Base-by-base conservation (phyloP, 2,888 invertebrate species). In the Neuroscelio doddi region DNA sequence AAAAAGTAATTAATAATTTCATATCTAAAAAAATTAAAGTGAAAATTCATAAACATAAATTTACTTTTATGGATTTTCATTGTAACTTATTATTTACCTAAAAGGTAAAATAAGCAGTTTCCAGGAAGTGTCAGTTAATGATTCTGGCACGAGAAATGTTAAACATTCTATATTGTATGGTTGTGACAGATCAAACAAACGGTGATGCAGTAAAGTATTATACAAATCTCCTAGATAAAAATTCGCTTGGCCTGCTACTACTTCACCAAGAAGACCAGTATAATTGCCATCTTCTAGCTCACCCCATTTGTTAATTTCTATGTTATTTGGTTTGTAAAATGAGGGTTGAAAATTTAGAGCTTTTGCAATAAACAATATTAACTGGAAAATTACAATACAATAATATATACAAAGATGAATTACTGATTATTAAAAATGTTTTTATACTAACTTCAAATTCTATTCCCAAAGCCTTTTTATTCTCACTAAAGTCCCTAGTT, bases 151-250 rank as follows among this genome's bases (percentile, higher is more conserved):
- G 12, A 95, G 81, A 77, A 95, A 95, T 0, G 94, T 94, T 74
- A 94, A 87, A 76, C 94, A 95, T 78, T 94, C 92, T 0, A 92
- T 89, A n/a, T 90, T 92, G 67, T 94, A 94, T 0, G 94, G 93
- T 41, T 89, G 86, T 49, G 91, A 92, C 30, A 95, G 84, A 80
- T 95, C 94, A 73, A 92, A 89, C 38, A 91, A 82, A 42, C 89
- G 87, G 41, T 91, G 80, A 72, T 93, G 89, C 73, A 89, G 88
- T 0, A 90, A 88, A 0, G 90, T 92, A 68, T 93, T 90, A 79
- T 94, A 90, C 17, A 95, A 85, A 84, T 94, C 93, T 0, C 92
- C 94, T 9, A 94, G 84, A 10, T 91, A 93, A 47, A 94, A 84
- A 72, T 92, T 91, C 0, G 93, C 93, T 47, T 85, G 85, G 0